Evolutionary conservation across 2,888 invertebrate genomes (phyloP), one percentile per base, ranked within the genome.

Genomic region (Drosophila anceps): DNA sequence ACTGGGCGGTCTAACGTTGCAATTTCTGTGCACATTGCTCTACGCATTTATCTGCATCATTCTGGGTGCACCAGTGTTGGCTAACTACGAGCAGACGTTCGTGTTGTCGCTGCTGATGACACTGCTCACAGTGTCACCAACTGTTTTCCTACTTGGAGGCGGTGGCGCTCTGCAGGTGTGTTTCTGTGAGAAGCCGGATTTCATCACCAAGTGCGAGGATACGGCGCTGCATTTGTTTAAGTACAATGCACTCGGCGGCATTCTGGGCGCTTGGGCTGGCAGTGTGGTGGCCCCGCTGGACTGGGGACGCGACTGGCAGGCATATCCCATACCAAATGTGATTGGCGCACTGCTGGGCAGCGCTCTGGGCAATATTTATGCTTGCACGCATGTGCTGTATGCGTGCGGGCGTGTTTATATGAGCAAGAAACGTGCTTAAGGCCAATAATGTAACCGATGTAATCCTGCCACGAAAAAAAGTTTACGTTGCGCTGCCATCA

Each of bases 241-340:
- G 66, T 92, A 93, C 55, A 93, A 92, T 79, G 92, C 93, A 0
- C 81, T 91, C 18, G 93, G 93, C 7, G 92, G 91, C 18, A 92
- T 96, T 39, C 84, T 96, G 31, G 97, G 97, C 8, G 95, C 96
- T 13, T 97, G 97, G 97, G 92, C 93, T 13, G 97, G 97, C 12
- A 96, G 97, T 10, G 94, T 96, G 73, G 95, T 96, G 4, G 96
- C 97, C 66, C 97, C 98, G 2, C 93, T 98, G 41, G 98, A 98
- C 91, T 98, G 98, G 98, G 96, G 97, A 89, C 94, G 95, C 71
- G 96, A 96, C 13, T 98, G 97, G 97, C 97, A 97, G 94, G 69
- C 84, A 0, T 96, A 96, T 95, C 96, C 96, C 1, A 95, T 95
- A 84, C 95, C 96, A 4, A 95, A 95, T 86, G 93, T 94, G 29